Base-by-base conservation (phyloP, 2,888 invertebrate species). In the Thereva unica region DNA sequence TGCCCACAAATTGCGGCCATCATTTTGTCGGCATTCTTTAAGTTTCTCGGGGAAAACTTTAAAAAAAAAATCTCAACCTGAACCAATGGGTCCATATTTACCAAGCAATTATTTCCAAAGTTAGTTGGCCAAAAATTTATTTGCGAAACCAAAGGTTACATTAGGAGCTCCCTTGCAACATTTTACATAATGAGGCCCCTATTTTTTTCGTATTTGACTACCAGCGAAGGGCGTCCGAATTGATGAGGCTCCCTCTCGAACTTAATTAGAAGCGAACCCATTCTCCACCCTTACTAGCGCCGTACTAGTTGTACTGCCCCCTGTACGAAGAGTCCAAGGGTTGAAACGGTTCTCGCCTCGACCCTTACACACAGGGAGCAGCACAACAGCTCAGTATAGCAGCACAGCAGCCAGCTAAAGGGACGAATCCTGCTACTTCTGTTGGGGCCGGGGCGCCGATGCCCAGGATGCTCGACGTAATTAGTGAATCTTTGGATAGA, bases 171-270 rank as follows among this genome's bases (percentile, higher is more conserved):
- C 57, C 12, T 10, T 47, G 37, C 37, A 37, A 47, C 37, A 47
- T 47, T 59, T 59, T 59, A 59, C 57, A 59, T 59, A 59, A 59
- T 59, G 57, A 59, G 47, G 47, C 57, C 57, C 47, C 47, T 47
- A 47, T 45, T 12, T 47, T 45, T 45, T 47, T 37, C 37, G 12
- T 37, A 23, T 23, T 23, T 23, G 23, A 23, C 23, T 37, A 38
- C 35, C 8, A 37, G 38, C 57, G 38, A 47, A 47, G 57, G 57
- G 57, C 47, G 57, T 59, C 10, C 57, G 57, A 47, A 59, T 59
- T 59, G 57, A 59, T 59, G 57, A 59, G 57, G 47, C 57, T 47
- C 45, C 57, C 57, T 59, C 57, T 59, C 57, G 57, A 59, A 59
- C 57, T 59, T 59, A 59, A 59, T 59, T 59, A 59, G 57, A 59